These are phyloP conservation scores for Brachyalestes nurse DNA, from an alignment of 2,797 vertebrate species.

Conservation along the genomic window DNA sequence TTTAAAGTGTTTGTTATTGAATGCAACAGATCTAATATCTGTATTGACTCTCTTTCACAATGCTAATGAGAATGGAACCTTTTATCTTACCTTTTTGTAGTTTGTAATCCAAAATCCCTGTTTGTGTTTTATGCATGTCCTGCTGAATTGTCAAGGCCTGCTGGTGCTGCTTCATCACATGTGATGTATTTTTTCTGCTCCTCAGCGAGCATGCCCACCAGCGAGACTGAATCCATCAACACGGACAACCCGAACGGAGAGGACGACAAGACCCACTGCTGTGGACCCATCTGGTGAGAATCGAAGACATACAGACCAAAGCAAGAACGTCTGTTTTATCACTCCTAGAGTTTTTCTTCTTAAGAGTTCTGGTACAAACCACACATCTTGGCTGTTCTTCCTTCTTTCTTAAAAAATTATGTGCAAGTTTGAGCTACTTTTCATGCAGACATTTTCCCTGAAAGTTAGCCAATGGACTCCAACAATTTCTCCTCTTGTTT, in stretches of 20 bases:
- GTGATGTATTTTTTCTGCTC: conserved; percentile 52
- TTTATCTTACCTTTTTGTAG: no score
- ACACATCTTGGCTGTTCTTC: neutral
- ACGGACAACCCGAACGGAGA: conserved; percentile 88
- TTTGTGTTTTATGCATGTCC: neutral
- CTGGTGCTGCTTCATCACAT: neutral
- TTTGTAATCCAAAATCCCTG: no score
- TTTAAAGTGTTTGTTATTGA: no score
- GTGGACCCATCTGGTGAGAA: conserved; percentile 89
- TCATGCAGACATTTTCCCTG: no score
- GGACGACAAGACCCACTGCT: conserved; percentile 84
- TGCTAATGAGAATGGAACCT: no score
- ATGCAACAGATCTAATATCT: no score
- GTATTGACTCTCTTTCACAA: no score
- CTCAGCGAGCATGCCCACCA: conserved; percentile 92
- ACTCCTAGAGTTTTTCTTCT: neutral
- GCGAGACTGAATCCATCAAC: conserved; percentile 93
- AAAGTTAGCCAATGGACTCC: no score
- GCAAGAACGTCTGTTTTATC: neutral
- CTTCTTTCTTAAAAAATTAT: neutral
- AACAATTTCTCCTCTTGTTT: no score
- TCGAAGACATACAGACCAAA: neutral
- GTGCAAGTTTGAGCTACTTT: neutral
- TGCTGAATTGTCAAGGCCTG: neutral
- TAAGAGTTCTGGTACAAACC: neutral